Evolutionary conservation across 2,113 vertebrate genomes (phyloP).

Genomic region (Tenebrosternarchus preto): DNA sequence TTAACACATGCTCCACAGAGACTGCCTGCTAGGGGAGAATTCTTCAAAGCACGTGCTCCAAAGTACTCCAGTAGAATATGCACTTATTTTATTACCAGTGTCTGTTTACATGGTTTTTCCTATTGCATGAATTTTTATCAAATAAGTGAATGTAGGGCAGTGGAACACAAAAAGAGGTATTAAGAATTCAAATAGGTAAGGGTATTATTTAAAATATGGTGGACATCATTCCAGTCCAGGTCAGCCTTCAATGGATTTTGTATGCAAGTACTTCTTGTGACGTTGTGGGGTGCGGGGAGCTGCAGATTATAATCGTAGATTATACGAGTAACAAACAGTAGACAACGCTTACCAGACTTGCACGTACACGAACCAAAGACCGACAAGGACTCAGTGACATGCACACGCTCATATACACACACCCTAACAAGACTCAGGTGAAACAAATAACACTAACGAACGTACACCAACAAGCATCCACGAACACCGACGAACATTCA

Average conservation of each 20-base stretch:
- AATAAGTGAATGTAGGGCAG: background rate
- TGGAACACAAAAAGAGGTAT: background rate
- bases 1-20: conserved; percentile 57
- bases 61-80: background rate
- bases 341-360: too few relatives aligned
- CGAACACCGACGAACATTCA: too few relatives aligned
- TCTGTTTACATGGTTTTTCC: conserved; percentile 32
- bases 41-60: conserved; percentile 7
- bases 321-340: too few relatives aligned
- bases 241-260: background rate
- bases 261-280: background rate
- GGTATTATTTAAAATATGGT: background rate
- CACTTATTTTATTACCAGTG: conserved; percentile 24
- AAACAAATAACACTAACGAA: too few relatives aligned
- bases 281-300: too few relatives aligned
- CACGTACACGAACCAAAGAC: too few relatives aligned
- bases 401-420: too few relatives aligned
- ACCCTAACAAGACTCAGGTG: too few relatives aligned
- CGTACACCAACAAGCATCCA: too few relatives aligned
- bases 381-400: too few relatives aligned
- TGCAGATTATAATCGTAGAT: too few relatives aligned
- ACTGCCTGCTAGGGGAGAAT: conserved; percentile 26
- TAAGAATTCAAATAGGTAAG: background rate
- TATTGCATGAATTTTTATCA: background rate
- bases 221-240: background rate